phyloP scores from a whole-genome alignment of 2,797 vertebrate genomes.

The Neosilurus mollespiculum region DNA sequence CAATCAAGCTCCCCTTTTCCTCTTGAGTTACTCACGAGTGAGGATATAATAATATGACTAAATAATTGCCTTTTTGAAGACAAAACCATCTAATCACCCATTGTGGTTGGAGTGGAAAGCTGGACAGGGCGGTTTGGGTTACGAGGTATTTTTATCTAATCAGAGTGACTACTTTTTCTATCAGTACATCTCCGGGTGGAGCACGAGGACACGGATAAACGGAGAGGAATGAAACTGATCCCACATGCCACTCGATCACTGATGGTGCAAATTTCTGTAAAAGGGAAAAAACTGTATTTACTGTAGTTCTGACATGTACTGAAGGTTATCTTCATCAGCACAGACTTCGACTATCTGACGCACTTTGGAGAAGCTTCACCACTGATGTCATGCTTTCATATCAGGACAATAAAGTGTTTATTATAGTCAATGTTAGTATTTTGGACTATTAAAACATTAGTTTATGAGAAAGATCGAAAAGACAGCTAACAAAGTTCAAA shows the following conservation, averaged over 20 bases:
- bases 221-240: constrained; percentile 21
- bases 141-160: constrained; percentile 47
- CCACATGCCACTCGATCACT: background rate
- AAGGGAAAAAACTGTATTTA: background rate
- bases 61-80: constrained; percentile 55
- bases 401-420: background rate
- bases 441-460: background rate
- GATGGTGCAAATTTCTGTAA: background rate
- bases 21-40: constrained; percentile 64
- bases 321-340: background rate
- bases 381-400: too few relatives aligned
- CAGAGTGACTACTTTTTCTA: constrained; percentile 20
- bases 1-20: constrained; percentile 64
- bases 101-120: constrained; percentile 42
- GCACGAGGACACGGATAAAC: constrained; percentile 11
- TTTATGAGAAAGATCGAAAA: background rate
- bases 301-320: background rate
- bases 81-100: constrained; percentile 45
- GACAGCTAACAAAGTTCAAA: too few relatives aligned
- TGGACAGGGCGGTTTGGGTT: constrained; percentile 32
- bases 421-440: background rate
- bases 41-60: constrained; percentile 63
- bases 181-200: background rate
- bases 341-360: background rate
- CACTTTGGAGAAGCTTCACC: background rate